A percentile compares a stretch with the other conserved stretches of the same genome.
Evolutionary conservation across 2,888 invertebrate genomes (phyloP).

Genomic region (Xanthorhoe spadicearia): DNA sequence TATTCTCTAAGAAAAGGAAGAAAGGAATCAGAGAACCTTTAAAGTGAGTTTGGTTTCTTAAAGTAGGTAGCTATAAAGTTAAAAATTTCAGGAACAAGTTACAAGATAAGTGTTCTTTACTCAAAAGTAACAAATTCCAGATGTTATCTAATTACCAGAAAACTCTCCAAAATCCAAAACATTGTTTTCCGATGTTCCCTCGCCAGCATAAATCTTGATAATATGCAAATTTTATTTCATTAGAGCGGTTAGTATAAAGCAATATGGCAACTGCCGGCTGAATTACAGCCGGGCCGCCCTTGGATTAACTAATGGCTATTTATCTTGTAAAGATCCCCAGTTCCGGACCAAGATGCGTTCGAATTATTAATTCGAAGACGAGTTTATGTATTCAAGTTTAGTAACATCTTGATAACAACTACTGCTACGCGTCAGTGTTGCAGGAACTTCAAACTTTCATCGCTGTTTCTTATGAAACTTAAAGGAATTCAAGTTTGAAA

Average conservation of each 20-base stretch:
- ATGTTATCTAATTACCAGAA: conserved; percentile 52
- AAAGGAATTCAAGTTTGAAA: no score
- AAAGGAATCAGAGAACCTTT: no score
- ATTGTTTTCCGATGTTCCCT: conserved; percentile 73
- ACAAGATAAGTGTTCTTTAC: no score
- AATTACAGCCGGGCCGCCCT: conserved; percentile 76
- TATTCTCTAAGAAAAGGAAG: no score
- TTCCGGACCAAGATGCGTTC: conserved; percentile 65
- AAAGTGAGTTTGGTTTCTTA: no score
- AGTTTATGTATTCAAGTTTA: conserved; percentile 22
- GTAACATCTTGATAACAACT: background rate
- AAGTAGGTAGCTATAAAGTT: no score
- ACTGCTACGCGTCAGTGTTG: no score
- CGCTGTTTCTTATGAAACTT: no score
- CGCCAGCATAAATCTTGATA: conserved; percentile 77
- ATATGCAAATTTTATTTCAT: conserved; percentile 85
- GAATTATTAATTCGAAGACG: conserved; percentile 66
- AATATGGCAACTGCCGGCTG: conserved; percentile 67
- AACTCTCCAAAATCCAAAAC: conserved; percentile 58
- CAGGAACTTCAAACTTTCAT: no score
- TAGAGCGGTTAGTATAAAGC: conserved; percentile 79
- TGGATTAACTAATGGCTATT: conserved; percentile 84
- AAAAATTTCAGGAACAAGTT: no score
- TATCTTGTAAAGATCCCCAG: conserved; percentile 78
- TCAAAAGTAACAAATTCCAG: conserved; percentile 28